Percentiles rank a stretch among this genome's conserved stretches.
These are phyloP conservation scores for Drosophila melanogaster DNA, from an alignment of 1,140 invertebrate species.

Conservation along the genomic window DNA sequence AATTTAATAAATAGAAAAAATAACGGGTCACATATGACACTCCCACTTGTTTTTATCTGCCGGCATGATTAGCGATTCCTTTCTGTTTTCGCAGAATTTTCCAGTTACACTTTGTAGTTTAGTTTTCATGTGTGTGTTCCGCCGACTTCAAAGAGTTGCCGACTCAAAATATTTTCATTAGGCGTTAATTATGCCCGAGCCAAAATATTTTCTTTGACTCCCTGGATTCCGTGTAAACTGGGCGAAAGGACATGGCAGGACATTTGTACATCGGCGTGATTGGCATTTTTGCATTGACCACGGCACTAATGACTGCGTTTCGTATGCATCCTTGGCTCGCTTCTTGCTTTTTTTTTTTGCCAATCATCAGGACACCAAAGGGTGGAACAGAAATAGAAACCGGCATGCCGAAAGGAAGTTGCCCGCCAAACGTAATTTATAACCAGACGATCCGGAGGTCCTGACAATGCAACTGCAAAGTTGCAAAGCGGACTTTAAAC, in stretches of 20 bases:
- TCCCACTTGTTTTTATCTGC: background rate
- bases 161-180: slow-evolving; percentile 54
- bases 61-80: slow-evolving; percentile 22
- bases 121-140: slow-evolving; percentile 9
- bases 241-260: slow-evolving; percentile 4
- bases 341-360: slow-evolving; percentile 10
- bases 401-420: slow-evolving; percentile 11
- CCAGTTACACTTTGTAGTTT: slow-evolving; percentile 2
- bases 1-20: background rate
- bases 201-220: slow-evolving; percentile 35
- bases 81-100: slow-evolving; percentile 12
- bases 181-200: slow-evolving; percentile 45
- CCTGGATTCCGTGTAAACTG: slow-evolving; percentile 18
- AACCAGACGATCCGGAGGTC: slow-evolving; percentile 38
- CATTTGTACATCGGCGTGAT: slow-evolving; percentile 33
- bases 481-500: slow-evolving; percentile 13
- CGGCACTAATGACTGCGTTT: slow-evolving; percentile 28
- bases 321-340: background rate
- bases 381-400: slow-evolving; percentile 11
- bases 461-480: slow-evolving; percentile 63
- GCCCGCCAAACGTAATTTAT: slow-evolving; percentile 67
- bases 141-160: slow-evolving; percentile 30
- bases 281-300: slow-evolving; percentile 26
- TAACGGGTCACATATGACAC: background rate
- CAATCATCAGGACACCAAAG: slow-evolving; percentile 29